Conservation (phyloP, 2,888 invertebrate genomes). For the Eupithecia pulchellata region DNA sequence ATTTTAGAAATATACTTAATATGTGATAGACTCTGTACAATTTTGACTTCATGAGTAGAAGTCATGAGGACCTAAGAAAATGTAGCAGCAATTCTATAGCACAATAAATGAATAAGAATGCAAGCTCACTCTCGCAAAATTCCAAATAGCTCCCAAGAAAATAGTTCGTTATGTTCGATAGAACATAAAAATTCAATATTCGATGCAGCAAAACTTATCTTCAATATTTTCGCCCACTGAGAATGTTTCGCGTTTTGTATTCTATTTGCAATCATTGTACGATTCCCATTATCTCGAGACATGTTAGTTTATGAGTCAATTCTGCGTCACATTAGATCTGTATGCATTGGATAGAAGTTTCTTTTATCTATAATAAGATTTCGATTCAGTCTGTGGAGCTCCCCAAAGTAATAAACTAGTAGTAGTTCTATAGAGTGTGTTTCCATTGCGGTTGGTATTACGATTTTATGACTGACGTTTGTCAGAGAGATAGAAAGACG, state of each 20-base stretch:
- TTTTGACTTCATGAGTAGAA: not conserved
- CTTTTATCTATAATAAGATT: slow-evolving; percentile 84
- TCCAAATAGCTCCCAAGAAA: slow-evolving; percentile 13
- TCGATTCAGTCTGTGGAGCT: slow-evolving; percentile 72
- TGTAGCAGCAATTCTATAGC: not conserved
- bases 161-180: slow-evolving; percentile 8
- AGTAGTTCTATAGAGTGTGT: slow-evolving; percentile 53
- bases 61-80: not conserved
- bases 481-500: not conserved
- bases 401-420: slow-evolving; percentile 82
- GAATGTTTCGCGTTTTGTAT: slow-evolving; percentile 16
- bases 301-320: slow-evolving; percentile 63
- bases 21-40: not conserved
- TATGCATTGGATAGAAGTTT: slow-evolving; percentile 78
- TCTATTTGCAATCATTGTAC: slow-evolving; percentile 48
- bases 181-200: slow-evolving; percentile 19
- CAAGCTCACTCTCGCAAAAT: not conserved
- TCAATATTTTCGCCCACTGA: slow-evolving; percentile 9
- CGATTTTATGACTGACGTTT: slow-evolving; percentile 33
- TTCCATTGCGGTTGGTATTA: slow-evolving; percentile 55
- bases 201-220: slow-evolving; percentile 14
- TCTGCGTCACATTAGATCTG: slow-evolving; percentile 56
- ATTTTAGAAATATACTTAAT: not conserved
- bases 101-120: not conserved
- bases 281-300: slow-evolving; percentile 59